A percentile compares a stretch with the other conserved stretches of the same genome.
Evolutionary conservation across 2,797 vertebrate species (phyloP).

Genomic region (Eupleurogrammus muticus): DNA sequence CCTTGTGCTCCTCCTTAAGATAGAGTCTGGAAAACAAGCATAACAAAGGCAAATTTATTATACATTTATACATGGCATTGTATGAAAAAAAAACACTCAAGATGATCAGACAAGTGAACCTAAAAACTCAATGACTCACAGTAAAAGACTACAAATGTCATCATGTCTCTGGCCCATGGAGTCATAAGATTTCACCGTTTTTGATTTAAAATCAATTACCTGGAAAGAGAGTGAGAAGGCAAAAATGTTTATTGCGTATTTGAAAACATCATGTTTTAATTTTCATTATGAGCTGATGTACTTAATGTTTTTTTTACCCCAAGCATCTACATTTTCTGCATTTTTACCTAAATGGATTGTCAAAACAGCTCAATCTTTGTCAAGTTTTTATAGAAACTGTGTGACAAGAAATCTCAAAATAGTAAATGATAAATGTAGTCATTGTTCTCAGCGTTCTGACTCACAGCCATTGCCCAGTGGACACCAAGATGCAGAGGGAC

Average conservation of each 20-base stretch:
- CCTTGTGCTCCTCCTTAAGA: slow-evolving; percentile 90
- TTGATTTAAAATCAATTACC: slow-evolving; percentile 89
- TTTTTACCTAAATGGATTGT: too few species aligned
- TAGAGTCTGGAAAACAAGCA: slow-evolving; percentile 84
- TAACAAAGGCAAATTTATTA: slow-evolving; percentile 7
- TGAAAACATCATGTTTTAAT: too few species aligned
- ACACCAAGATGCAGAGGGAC: slow-evolving; percentile 90
- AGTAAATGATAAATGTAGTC: not conserved
- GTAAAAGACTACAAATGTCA: slow-evolving; percentile 86
- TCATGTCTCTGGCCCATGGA: slow-evolving; percentile 91
- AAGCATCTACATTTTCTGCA: not conserved
- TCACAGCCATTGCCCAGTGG: slow-evolving; percentile 92
- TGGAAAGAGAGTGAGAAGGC: slow-evolving; percentile 58
- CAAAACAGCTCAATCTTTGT: not conserved
- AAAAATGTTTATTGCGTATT: too few species aligned
- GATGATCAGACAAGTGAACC: not conserved
- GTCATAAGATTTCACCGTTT: slow-evolving; percentile 90
- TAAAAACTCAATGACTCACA: slow-evolving; percentile 84
- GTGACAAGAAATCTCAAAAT: not conserved
- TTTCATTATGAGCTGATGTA: not conserved
- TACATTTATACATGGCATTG: not conserved
- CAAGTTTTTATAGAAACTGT: too few species aligned
- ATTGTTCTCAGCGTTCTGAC: slow-evolving; percentile 39
- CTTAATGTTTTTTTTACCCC: not conserved
- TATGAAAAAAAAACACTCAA: not conserved